Percentiles rank a stretch among this genome's conserved stretches.
Conservation (phyloP, 2,113 vertebrate species). For the Penelope pileata region DNA sequence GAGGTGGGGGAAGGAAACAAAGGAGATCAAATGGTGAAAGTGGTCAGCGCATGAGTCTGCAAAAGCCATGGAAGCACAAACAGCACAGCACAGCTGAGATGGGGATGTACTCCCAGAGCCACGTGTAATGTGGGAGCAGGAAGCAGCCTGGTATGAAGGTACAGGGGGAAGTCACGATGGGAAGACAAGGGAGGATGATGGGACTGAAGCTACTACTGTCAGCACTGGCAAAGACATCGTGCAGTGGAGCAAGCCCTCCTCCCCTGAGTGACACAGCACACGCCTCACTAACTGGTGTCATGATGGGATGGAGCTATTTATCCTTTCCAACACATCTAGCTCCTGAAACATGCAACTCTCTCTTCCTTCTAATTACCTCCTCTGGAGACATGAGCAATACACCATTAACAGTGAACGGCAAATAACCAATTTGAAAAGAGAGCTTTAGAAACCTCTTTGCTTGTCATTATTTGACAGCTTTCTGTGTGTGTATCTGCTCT, state of each 20-base stretch:
- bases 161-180: neutral
- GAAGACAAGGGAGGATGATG: neutral
- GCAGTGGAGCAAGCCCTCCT: slow-evolving; percentile 4
- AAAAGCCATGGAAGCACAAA: neutral
- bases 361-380: neutral
- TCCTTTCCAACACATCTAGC: neutral
- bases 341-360: neutral
- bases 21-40: neutral
- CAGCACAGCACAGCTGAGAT: neutral
- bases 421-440: neutral
- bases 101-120: neutral
- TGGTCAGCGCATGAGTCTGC: neutral
- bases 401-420: neutral
- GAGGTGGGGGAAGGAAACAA: neutral
- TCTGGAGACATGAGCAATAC: neutral
- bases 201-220: neutral
- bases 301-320: slow-evolving; percentile 23
- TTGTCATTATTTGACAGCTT: neutral
- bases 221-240: neutral
- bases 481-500: neutral
- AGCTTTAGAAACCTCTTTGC: neutral
- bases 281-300: slow-evolving; percentile 8
- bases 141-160: neutral
- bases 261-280: slow-evolving; percentile 25
- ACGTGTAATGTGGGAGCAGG: neutral